Evolutionary conservation across 2,888 invertebrate species (phyloP).

Genomic region (Limulus polyphemus): DNA sequence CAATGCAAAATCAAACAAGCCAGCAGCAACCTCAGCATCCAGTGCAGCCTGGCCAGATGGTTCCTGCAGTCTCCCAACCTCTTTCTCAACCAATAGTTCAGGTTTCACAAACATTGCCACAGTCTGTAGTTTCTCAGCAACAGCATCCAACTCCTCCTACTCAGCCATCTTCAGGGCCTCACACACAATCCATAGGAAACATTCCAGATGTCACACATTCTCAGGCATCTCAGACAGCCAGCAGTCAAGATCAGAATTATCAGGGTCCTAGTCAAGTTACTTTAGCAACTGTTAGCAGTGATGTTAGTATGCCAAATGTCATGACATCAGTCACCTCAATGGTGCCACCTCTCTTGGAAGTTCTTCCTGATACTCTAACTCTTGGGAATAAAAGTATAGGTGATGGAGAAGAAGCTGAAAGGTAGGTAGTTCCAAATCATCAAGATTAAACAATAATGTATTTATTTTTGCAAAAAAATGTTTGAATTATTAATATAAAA

Average conservation of each 20-base stretch:
- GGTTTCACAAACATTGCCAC: not conserved
- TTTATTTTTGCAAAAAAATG: too few relatives aligned
- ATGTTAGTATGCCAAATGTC: constrained; percentile 8
- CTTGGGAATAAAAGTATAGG: constrained; percentile 10
- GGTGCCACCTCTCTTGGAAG: constrained; percentile 12
- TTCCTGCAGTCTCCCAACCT: not conserved
- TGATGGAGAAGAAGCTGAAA: constrained; percentile 22
- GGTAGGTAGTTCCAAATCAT: constrained; percentile 6
- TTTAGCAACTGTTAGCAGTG: constrained; percentile 7
- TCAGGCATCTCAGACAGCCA: constrained; percentile 1
- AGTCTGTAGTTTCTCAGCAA: not conserved
- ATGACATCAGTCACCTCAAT: constrained; percentile 11
- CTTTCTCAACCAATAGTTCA: not conserved
- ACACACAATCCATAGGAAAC: not conserved
- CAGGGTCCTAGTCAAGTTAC: constrained; percentile 19
- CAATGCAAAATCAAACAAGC: not conserved
- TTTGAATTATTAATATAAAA: too few relatives aligned
- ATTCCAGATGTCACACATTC: constrained; percentile 8
- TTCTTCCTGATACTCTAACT: constrained; percentile 8
- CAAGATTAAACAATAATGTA: too few relatives aligned
- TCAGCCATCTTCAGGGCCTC: constrained; percentile 4
- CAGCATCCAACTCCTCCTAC: not conserved
- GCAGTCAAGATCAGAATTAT: constrained; percentile 6
- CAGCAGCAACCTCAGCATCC: not conserved
- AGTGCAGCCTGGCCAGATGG: not conserved